These are phyloP conservation scores for Montipora foliosa DNA, from an alignment of 64 coral and sea anemone species.

Conservation along the genomic window DNA sequence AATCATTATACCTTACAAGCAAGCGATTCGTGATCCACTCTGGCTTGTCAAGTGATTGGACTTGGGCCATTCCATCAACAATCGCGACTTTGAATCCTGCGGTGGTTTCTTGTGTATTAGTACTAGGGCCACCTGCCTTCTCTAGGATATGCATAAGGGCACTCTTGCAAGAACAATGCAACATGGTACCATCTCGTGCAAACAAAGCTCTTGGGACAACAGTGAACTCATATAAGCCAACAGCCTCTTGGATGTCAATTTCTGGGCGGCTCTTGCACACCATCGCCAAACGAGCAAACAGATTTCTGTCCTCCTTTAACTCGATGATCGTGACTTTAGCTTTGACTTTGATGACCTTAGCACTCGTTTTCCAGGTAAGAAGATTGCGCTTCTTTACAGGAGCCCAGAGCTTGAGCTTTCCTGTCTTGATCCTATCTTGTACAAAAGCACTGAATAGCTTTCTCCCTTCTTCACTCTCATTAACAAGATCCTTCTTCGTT, in stretches of 20 bases:
- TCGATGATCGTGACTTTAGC: neutral
- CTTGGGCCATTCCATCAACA: slow-evolving; percentile 66
- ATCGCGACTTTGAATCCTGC: neutral
- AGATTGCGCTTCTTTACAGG: slow-evolving; percentile 7
- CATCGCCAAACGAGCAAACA: slow-evolving; percentile 22
- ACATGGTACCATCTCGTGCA: slow-evolving; percentile 72
- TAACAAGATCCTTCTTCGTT: slow-evolving; percentile 11
- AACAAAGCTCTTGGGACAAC: slow-evolving; percentile 74
- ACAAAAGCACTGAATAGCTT: neutral
- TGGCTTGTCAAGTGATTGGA: slow-evolving; percentile 68
- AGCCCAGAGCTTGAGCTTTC: neutral
- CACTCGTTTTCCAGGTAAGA: slow-evolving; percentile 3
- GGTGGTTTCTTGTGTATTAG: slow-evolving; percentile 32
- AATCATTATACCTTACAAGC: slow-evolving; percentile 49
- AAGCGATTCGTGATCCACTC: slow-evolving; percentile 43
- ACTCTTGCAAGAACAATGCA: slow-evolving; percentile 71
- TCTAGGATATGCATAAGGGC: slow-evolving; percentile 64
- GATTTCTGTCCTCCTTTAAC: neutral
- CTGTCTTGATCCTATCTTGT: neutral
- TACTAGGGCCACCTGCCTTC: slow-evolving; percentile 63
- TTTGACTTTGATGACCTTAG: neutral
- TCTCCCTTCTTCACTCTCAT: neutral
- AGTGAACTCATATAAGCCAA: slow-evolving; percentile 74
- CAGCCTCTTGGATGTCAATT: slow-evolving; percentile 38
- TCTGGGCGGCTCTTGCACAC: slow-evolving; percentile 29